A percentile compares a stretch with the other conserved stretches of the same genome.
Conservation (phyloP, 1,140 invertebrate species). For the Hyles vespertilio region DNA sequence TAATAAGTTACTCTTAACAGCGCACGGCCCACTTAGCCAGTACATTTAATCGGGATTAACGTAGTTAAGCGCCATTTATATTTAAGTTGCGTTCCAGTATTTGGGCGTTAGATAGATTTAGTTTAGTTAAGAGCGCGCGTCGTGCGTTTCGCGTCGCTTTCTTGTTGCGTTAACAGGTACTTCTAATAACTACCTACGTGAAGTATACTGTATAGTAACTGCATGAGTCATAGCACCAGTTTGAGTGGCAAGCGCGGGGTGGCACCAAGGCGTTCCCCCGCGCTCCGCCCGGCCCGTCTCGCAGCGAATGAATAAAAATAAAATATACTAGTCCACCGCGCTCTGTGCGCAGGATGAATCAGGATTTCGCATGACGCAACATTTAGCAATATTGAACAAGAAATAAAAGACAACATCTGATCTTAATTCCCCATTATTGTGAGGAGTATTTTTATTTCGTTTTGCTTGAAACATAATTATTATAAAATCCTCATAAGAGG, state of each 20-base stretch:
- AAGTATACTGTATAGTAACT: neutral
- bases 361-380: neutral
- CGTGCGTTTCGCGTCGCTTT: neutral
- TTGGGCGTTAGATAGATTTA: too few species aligned
- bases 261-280: constrained; percentile 12
- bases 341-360: neutral
- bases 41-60: too few species aligned
- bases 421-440: too few species aligned
- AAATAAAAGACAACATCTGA: too few species aligned
- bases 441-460: too few species aligned
- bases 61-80: too few species aligned
- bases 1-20: too few species aligned
- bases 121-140: too few species aligned
- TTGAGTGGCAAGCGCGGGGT: constrained; percentile 22
- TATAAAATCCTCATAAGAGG: too few species aligned
- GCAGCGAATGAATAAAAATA: constrained; percentile 18
- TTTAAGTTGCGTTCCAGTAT: too few species aligned
- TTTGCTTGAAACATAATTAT: too few species aligned
- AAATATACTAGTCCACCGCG: constrained; percentile 7
- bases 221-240: constrained; percentile 21
- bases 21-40: too few species aligned
- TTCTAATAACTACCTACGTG: neutral
- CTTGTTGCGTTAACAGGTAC: neutral
- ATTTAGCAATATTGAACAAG: neutral
- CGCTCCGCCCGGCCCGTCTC: constrained; percentile 2